phyloP scores from a whole-genome alignment of 2,888 invertebrate species.

The Acleris literana region DNA sequence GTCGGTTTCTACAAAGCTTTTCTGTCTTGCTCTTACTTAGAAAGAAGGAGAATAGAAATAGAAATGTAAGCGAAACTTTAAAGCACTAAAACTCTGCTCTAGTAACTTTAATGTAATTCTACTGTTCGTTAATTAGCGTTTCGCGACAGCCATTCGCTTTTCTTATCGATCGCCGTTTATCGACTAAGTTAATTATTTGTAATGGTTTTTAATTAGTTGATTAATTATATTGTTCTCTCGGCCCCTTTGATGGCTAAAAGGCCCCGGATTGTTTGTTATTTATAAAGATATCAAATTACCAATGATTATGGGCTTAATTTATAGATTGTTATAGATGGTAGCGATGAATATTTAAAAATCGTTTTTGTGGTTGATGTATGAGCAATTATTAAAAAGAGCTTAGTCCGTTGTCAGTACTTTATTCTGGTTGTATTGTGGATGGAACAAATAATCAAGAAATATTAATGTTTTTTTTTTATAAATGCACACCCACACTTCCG shows the following conservation, averaged over 20 bases:
- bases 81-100: constrained; percentile 8
- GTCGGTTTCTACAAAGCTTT: too few relatives aligned
- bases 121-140: constrained; percentile 20
- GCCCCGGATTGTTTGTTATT: constrained; percentile 28
- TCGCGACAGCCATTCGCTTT: constrained; percentile 33
- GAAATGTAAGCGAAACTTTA: background rate
- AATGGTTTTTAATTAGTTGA: constrained; percentile 78
- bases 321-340: constrained; percentile 8
- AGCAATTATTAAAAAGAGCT: too few relatives aligned
- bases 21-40: too few relatives aligned
- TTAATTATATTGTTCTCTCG: constrained; percentile 67
- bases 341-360: constrained; percentile 3
- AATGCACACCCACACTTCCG: too few relatives aligned
- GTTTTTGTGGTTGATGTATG: too few relatives aligned
- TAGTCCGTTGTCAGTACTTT: background rate
- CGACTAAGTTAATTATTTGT: constrained; percentile 64
- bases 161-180: constrained; percentile 61
- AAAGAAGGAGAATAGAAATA: too few relatives aligned
- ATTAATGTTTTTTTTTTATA: too few relatives aligned
- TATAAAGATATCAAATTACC: constrained; percentile 34
- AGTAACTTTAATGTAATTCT: constrained; percentile 2
- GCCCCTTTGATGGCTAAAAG: constrained; percentile 61
- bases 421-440: background rate
- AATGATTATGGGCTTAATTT: constrained; percentile 21
- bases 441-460: too few relatives aligned